These are phyloP conservation scores for Syndactyla subalaris DNA, from an alignment of 2,797 vertebrate species.

Conservation along the genomic window DNA sequence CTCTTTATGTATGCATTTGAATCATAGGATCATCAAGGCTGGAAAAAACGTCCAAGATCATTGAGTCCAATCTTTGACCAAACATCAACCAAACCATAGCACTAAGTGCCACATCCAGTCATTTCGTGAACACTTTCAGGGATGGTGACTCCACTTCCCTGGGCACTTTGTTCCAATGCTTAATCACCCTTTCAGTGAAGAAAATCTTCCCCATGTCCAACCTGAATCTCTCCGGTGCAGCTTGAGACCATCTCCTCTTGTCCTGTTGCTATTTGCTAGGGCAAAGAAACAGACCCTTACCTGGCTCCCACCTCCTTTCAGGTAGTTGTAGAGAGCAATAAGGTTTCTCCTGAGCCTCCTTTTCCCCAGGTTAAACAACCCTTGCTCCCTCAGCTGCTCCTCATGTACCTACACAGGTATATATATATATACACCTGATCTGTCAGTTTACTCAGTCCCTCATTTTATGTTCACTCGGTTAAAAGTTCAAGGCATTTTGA, in stretches of 20 bases:
- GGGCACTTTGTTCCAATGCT: not conserved
- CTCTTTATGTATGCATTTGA: not conserved
- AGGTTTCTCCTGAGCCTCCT: not conserved
- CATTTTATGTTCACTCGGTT: not conserved
- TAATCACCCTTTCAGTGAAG: not conserved
- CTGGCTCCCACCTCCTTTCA: not conserved
- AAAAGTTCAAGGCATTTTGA: constrained; percentile 1
- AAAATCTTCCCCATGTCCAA: not conserved
- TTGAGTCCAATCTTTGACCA: too few relatives aligned
- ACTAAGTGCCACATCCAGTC: not conserved
- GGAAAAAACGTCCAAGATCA: not conserved
- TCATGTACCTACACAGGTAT: not conserved
- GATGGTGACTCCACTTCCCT: not conserved
- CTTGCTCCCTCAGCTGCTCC: not conserved
- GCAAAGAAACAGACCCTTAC: not conserved
- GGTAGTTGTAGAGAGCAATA: not conserved
- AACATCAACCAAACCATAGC: not conserved
- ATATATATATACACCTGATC: not conserved
- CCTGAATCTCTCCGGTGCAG: not conserved
- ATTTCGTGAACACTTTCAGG: not conserved
- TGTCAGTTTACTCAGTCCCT: not conserved
- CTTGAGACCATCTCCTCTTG: not conserved
- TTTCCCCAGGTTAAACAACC: not conserved
- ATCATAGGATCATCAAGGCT: not conserved
- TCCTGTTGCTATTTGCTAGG: not conserved